A percentile compares a stretch with the other conserved stretches of the same genome.
Conservation (phyloP, 2,888 invertebrate genomes). For the Molorchus minor region DNA sequence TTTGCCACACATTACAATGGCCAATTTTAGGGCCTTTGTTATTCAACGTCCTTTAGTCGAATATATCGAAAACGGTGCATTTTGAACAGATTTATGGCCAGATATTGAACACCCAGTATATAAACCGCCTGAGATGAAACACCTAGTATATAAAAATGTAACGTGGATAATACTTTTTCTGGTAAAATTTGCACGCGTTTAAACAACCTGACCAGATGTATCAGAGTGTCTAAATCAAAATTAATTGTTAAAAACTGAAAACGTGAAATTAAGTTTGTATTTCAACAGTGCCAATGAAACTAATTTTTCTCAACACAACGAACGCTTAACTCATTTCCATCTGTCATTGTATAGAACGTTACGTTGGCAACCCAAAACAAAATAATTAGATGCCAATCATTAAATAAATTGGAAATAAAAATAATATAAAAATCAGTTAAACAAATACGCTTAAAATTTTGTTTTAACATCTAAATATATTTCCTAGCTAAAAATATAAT, state of each 20-base stretch:
- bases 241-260: neutral
- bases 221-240: neutral
- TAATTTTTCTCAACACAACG: neutral
- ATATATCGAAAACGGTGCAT: no score
- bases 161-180: no score
- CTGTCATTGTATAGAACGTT: neutral
- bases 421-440: conserved; percentile 7
- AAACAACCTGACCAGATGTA: neutral
- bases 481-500: conserved; percentile 13
- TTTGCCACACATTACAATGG: no score
- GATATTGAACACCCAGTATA: no score
- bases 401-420: neutral
- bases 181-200: no score
- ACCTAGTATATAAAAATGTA: no score
- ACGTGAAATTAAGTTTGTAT: neutral
- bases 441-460: conserved; percentile 7
- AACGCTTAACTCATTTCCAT: neutral
- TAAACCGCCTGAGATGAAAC: no score
- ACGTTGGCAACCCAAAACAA: neutral
- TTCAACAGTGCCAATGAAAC: neutral
- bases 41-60: no score
- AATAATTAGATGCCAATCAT: conserved; percentile 14
- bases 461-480: conserved; percentile 3
- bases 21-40: no score
- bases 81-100: no score